Evolutionary conservation across 2,113 vertebrate species (phyloP), one percentile per base, ranked within the genome.

Genomic region (Hemiscyllium ocellatum): DNA sequence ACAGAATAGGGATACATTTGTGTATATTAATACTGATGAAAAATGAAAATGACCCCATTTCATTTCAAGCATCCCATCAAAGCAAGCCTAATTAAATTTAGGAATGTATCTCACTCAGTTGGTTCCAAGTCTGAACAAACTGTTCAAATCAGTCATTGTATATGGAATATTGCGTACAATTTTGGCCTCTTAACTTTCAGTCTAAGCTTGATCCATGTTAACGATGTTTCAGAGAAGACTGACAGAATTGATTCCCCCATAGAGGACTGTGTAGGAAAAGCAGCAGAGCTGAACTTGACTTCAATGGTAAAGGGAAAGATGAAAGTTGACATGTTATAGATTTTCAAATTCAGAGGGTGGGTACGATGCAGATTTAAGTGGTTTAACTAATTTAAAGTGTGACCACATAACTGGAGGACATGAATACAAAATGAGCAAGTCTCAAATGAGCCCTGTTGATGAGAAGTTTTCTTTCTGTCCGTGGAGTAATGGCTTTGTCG

Each of bases 391-490:
- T 91, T 66, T 91, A 65, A 91, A 37, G 29, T 91, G 56, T 91
- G 89, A 91, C 61, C 89, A 93, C 89, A 93, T 66, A 66, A 93
- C 89, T 93, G 61, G 89, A 93, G 89, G 89, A 93, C 65, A 93
- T 93, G 89, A 93, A 93, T 66, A 42, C 89, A 93, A 93, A 93
- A 61, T n/a, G 33, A 93, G 66, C 50, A 37, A 93, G 61, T 61
- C 61, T 93, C 89, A 93, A 93, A 93, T 93, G 89, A 93, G 89
- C 37, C 37, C 89, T 20, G 33, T 37, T 66, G n/a, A 93, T 91
- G 65, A 90, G 26, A 37, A 37, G n/a, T 15, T 90, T 90, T 90
- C 22, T 91, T 91, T n/a, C 61, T 15, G 17, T 93, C 89, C 61
- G 2, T 7, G n/a, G 89, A 66, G 12, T 90, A 90, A 93, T 37